phyloP scores from a whole-genome alignment of 2,888 invertebrate species.

The Ectemnius lituratus region DNA sequence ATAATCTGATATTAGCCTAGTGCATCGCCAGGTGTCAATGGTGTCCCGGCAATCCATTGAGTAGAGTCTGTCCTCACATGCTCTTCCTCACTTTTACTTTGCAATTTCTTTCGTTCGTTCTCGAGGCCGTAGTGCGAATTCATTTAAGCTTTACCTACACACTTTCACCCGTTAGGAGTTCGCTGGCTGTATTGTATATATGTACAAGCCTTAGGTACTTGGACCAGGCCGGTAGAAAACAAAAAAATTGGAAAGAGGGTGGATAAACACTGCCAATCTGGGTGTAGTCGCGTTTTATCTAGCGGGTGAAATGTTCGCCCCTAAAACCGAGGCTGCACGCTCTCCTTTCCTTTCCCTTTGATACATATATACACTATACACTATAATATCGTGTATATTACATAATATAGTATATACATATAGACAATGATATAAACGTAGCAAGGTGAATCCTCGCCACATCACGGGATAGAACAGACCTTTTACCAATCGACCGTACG shows the following conservation, averaged over 20 bases:
- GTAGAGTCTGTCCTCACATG: neutral
- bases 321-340: slow-evolving; percentile 48
- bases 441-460: slow-evolving; percentile 32
- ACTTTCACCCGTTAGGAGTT: no score
- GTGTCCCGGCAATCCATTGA: no score
- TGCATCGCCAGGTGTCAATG: no score
- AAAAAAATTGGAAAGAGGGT: neutral
- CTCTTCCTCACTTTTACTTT: slow-evolving; percentile 17
- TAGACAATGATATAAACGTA: slow-evolving; percentile 50
- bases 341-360: slow-evolving; percentile 22
- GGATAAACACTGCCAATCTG: no score
- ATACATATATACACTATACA: slow-evolving; percentile 49
- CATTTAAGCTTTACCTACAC: no score
- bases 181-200: no score
- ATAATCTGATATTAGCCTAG: slow-evolving; percentile 19
- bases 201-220: no score
- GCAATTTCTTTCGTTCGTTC: neutral
- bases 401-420: slow-evolving; percentile 54
- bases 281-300: no score
- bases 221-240: neutral
- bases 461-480: neutral
- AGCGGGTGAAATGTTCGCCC: slow-evolving; percentile 10
- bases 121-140: no score
- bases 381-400: slow-evolving; percentile 53
- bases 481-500: no score